These are phyloP conservation scores for Chunga burmeisteri DNA, from an alignment of 2,113 vertebrate genomes.

Conservation along the genomic window DNA sequence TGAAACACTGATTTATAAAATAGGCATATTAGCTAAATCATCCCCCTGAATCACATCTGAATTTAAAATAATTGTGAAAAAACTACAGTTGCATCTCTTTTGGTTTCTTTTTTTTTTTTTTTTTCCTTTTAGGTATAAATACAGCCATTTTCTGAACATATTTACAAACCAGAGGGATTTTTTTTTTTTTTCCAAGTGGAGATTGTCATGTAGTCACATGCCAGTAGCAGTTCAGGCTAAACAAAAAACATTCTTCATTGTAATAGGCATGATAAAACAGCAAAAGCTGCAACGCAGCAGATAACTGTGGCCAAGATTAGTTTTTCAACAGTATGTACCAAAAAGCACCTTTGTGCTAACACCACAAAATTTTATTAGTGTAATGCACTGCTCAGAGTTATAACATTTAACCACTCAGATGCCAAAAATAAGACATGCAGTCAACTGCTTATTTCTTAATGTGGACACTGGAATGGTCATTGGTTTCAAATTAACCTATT, in stretches of 20 bases:
- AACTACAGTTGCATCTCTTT: background rate
- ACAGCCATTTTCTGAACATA: background rate
- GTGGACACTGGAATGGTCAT: rapidly evolving
- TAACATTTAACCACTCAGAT: background rate
- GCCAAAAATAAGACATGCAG: background rate
- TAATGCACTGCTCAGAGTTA: background rate
- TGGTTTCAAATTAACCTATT: background rate
- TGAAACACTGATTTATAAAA: background rate
- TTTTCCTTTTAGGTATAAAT: background rate
- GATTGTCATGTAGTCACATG: background rate
- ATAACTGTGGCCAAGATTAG: background rate
- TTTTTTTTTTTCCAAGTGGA: background rate
- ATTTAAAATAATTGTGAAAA: background rate
- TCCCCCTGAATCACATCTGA: background rate
- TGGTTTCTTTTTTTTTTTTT: background rate
- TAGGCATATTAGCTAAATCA: background rate
- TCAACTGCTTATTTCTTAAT: background rate
- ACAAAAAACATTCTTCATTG: background rate
- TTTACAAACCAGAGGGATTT: background rate
- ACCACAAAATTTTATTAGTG: background rate
- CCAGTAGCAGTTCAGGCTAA: background rate
- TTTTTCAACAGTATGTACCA: background rate
- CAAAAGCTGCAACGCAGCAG: slow-evolving; percentile 14
- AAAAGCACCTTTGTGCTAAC: slow-evolving; percentile 8
- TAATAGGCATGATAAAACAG: background rate